phyloP scores from a whole-genome alignment of 2,797 vertebrate genomes.

The Nannoperca obscura region DNA sequence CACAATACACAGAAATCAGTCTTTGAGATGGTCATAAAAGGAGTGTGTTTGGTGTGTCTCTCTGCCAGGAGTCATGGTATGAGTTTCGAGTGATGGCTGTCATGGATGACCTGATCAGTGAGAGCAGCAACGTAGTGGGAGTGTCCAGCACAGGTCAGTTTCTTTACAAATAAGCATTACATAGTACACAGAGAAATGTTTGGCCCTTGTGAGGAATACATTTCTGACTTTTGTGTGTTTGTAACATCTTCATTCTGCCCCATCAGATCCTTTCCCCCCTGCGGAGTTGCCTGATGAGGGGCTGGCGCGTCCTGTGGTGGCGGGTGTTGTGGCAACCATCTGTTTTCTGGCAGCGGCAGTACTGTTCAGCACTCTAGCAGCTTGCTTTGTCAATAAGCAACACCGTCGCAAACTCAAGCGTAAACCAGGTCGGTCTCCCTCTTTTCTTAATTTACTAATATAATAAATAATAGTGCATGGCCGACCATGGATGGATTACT shows the following conservation, averaged over 20 bases:
- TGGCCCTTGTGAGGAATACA: background rate
- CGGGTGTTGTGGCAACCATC: conserved; percentile 98
- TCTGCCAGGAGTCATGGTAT: conserved; percentile 95
- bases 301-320: conserved; percentile 95
- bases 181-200: background rate
- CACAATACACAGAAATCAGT: background rate
- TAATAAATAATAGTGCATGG: background rate
- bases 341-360: conserved; percentile 98
- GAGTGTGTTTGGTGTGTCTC: conserved; percentile 34
- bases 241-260: conserved; percentile 17
- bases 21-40: background rate
- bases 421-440: conserved; percentile 91
- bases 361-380: conserved; percentile 97
- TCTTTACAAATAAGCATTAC: background rate
- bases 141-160: conserved; percentile 96
- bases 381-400: conserved; percentile 99
- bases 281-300: conserved; percentile 95
- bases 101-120: conserved; percentile 99
- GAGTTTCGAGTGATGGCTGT: conserved; percentile 98
- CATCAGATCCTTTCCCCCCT: conserved; percentile 93
- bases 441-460: background rate
- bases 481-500: conserved; percentile 29
- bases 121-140: conserved; percentile 98
- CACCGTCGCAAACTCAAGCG: conserved; percentile 98
- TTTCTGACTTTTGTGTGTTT: background rate